Conservation (phyloP, 2,888 invertebrate genomes). For the Diplolepis rosae region DNA sequence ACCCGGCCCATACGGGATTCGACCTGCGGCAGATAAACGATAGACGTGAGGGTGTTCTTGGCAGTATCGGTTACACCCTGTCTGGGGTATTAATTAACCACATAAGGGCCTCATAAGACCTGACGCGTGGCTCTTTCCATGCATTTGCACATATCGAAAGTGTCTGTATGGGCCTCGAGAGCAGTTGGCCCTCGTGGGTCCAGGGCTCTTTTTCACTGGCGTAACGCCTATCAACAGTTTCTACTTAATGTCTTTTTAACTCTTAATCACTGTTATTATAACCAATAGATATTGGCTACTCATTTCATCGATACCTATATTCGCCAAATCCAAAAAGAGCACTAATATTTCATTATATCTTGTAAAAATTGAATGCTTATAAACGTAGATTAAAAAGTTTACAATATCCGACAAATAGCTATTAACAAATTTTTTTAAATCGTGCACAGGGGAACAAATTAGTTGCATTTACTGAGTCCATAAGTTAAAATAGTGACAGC, state of each 20-base stretch:
- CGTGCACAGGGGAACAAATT: too few species aligned
- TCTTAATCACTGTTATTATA: conserved; percentile 10
- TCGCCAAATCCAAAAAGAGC: neutral
- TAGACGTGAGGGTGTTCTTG: conserved; percentile 2
- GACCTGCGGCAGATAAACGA: neutral
- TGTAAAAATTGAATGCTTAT: too few species aligned
- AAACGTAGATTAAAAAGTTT: too few species aligned
- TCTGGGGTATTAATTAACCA: conserved; percentile 19
- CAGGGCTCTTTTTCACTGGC: neutral
- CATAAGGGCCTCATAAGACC: conserved; percentile 6
- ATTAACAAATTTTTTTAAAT: too few species aligned
- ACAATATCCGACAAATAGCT: too few species aligned
- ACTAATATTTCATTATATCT: too few species aligned
- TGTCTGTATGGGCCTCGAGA: neutral
- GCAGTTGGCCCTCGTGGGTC: conserved; percentile 21
- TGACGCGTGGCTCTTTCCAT: conserved; percentile 7
- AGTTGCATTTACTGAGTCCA: too few species aligned
- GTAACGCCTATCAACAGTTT: conserved; percentile 9
- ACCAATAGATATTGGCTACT: conserved; percentile 1
- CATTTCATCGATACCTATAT: neutral
- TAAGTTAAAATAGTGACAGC: too few species aligned
- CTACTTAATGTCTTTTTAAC: conserved; percentile 6
- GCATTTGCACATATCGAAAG: neutral
- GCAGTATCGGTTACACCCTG: conserved; percentile 11
- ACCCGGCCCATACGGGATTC: conserved; percentile 18